Base-by-base conservation (phyloP, 2,888 invertebrate species). In the Lepidochrysops patricia region DNA sequence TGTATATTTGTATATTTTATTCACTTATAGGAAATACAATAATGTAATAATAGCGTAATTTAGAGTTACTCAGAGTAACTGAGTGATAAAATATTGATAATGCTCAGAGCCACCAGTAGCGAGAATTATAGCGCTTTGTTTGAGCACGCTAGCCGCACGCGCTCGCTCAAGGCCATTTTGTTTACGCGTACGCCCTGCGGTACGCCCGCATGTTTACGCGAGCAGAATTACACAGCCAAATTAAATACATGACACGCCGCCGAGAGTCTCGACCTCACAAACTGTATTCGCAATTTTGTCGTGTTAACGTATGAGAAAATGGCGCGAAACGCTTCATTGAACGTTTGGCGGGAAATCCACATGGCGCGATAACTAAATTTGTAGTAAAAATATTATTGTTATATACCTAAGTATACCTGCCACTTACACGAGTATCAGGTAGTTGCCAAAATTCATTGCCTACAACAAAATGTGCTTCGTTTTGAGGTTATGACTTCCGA, bases 281-380 rank as follows among this genome's bases (percentile, higher is more conserved):
- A 54, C 29, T 54, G 9, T 32, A 29, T 64, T 67, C 70, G 68
- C 64, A 67, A 84, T 76, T 75, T 70, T 64, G 77, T 71, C 74
- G 77, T 65, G 70, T 78, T 73, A 73, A 60, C 15, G 63, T 61
- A 62, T 68, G 71, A 67, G 74, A 81, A 82, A 82, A 84, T 82
- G 83, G 84, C 87, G 86, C 79, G 85, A 85, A 87, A 75, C 78
- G 77, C 78, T 84, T 68, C 87, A 86, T 86, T 84, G 84, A 85
- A 73, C 63, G 73, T 80, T 82, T 83, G 86, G 86, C 85, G 85
- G 84, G 84, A 84, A 80, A 68, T 66, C 64, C 29, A 9, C 13
- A 32, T 32, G 6, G 29, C 4, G 54, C 19, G 29, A 32, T 15
- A 50, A 19, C 43, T 43, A 43, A 23, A 23, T 43, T 4, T 3